A percentile compares a stretch with the other conserved stretches of the same genome.
These are phyloP conservation scores for Eubasilissa splendida DNA, from an alignment of 2,888 invertebrate species.

Conservation along the genomic window DNA sequence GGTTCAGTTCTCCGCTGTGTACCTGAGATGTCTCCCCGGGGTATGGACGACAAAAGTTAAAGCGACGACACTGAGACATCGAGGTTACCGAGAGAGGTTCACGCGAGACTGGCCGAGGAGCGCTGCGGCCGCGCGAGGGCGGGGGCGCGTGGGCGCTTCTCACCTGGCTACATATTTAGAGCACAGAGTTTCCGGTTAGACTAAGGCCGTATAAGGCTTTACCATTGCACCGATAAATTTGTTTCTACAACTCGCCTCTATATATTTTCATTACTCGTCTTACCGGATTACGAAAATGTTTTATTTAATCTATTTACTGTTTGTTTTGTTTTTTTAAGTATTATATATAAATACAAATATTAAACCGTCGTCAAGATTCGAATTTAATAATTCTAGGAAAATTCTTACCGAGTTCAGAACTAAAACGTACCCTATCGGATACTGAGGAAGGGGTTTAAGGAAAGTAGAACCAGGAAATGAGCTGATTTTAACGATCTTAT, in stretches of 20 bases:
- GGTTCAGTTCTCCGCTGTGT: not conserved
- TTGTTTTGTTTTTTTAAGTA: too few species aligned
- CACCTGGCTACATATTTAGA: conserved; percentile 37
- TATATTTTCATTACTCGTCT: not conserved
- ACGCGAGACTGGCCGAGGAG: not conserved
- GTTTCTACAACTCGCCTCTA: not conserved
- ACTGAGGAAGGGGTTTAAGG: too few species aligned
- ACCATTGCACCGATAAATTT: conserved; percentile 5
- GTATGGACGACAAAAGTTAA: too few species aligned
- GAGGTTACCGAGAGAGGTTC: not conserved
- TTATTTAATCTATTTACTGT: too few species aligned
- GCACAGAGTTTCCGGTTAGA: conserved; percentile 43
- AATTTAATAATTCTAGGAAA: too few species aligned
- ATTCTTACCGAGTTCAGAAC: too few species aligned
- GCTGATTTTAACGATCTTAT: too few species aligned
- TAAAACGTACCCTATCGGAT: too few species aligned
- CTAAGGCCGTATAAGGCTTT: conserved; percentile 31
- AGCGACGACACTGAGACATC: not conserved
- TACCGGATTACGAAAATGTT: not conserved
- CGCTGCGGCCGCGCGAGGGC: conserved; percentile 7
- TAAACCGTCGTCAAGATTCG: too few species aligned
- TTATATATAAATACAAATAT: too few species aligned
- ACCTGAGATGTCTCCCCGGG: not conserved
- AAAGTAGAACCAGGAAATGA: too few species aligned
- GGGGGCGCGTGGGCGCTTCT: conserved; percentile 40